Conservation (phyloP, 2,888 invertebrate species). For the Drosophila affinis region DNA sequence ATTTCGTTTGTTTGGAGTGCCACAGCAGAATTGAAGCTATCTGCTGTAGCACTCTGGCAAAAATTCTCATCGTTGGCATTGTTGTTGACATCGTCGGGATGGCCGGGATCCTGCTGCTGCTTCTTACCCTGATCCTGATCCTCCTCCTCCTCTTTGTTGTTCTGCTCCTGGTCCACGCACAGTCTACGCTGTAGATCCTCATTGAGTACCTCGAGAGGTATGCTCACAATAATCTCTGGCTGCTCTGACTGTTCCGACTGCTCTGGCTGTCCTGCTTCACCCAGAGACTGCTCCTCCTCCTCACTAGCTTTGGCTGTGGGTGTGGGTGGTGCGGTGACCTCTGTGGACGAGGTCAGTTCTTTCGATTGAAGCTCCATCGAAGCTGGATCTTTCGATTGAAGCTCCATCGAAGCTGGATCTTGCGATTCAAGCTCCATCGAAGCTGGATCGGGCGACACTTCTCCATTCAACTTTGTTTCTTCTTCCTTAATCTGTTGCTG, state of each 20-base stretch:
- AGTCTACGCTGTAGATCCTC: slow-evolving; percentile 61
- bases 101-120: slow-evolving; percentile 22
- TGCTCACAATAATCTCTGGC: slow-evolving; percentile 59
- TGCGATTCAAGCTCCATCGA: no score
- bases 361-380: slow-evolving; percentile 41
- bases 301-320: background rate
- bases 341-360: slow-evolving; percentile 64
- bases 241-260: slow-evolving; percentile 6
- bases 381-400: slow-evolving; percentile 48
- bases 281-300: slow-evolving; percentile 10
- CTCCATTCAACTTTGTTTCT: background rate
- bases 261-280: background rate
- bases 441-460: background rate
- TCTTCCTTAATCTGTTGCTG: background rate
- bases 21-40: slow-evolving; percentile 75
- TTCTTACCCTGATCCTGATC: background rate
- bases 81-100: slow-evolving; percentile 66
- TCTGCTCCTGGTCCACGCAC: slow-evolving; percentile 1
- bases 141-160: background rate
- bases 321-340: slow-evolving; percentile 18
- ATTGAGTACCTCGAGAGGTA: slow-evolving; percentile 58
- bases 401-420: background rate
- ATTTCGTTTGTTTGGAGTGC: slow-evolving; percentile 61
- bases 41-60: slow-evolving; percentile 75
- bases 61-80: slow-evolving; percentile 71